Evolutionary conservation across 2,888 invertebrate genomes (phyloP).

Genomic region (Idaea dimidiata): DNA sequence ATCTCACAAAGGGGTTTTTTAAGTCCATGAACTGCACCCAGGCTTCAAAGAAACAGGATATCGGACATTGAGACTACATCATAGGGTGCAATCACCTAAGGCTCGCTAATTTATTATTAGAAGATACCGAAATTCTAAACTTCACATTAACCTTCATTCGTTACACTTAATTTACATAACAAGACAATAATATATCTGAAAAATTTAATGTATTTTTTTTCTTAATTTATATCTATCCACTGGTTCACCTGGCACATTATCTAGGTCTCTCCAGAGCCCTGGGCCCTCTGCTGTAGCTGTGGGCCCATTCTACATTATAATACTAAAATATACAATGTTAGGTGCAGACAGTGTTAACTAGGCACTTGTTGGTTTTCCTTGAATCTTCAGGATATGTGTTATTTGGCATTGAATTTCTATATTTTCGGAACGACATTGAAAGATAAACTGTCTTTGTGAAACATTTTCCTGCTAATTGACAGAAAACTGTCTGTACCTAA

Average conservation of each 20-base stretch:
- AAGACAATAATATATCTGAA: conserved; percentile 82
- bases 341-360: conserved; percentile 57
- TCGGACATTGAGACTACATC: conserved; percentile 51
- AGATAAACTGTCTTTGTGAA: conserved; percentile 29
- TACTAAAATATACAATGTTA: conserved; percentile 58
- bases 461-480: conserved; percentile 62
- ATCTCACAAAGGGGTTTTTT: conserved; percentile 52
- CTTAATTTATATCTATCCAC: conserved; percentile 74
- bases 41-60: conserved; percentile 15
- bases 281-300: conserved; percentile 59
- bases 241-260: conserved; percentile 69
- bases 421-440: conserved; percentile 27
- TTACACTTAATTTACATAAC: conserved; percentile 81
- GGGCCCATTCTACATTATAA: conserved; percentile 53
- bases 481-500: conserved; percentile 62
- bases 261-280: conserved; percentile 53
- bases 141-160: conserved; percentile 64
- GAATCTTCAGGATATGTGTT: conserved; percentile 26
- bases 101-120: conserved; percentile 69
- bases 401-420: conserved; percentile 14
- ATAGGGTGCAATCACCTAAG: conserved; percentile 68
- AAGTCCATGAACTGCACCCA: conserved; percentile 36
- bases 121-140: conserved; percentile 63
- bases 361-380: conserved; percentile 29
- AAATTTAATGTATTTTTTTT: conserved; percentile 78